Conservation (phyloP, 2,797 vertebrate species). For the Neostethus bicornis region DNA sequence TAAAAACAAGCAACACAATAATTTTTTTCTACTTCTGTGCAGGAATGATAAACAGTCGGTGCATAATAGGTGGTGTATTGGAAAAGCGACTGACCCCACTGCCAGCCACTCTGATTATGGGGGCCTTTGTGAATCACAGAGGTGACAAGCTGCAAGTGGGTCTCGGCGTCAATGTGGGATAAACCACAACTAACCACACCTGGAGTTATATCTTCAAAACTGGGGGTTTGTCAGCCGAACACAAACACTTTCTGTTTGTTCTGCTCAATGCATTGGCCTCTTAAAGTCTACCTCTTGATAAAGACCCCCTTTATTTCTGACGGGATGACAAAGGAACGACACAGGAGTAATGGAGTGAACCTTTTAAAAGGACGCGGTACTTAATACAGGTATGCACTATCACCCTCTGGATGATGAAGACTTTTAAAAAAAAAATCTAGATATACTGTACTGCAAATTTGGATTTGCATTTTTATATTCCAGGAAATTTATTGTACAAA, state of each 20-base stretch:
- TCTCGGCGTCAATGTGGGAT: slow-evolving; percentile 80
- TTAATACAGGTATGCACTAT: background rate
- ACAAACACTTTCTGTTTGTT: slow-evolving; percentile 25
- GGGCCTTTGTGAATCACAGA: slow-evolving; percentile 94
- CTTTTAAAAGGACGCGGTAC: background rate
- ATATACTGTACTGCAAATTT: slow-evolving; percentile 29
- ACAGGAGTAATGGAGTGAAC: slow-evolving; percentile 14
- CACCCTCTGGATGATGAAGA: slow-evolving; percentile 22
- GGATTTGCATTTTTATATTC: slow-evolving; percentile 50
- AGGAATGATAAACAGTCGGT: slow-evolving; percentile 94
- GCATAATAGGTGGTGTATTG: slow-evolving; percentile 91
- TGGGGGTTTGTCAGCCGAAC: slow-evolving; percentile 15
- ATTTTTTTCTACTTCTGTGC: slow-evolving; percentile 20
- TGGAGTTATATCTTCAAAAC: slow-evolving; percentile 8
- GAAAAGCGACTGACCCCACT: slow-evolving; percentile 92
- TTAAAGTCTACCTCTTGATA: slow-evolving; percentile 58
- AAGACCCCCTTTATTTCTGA: slow-evolving; percentile 36
- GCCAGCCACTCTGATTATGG: slow-evolving; percentile 92
- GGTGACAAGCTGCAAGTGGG: slow-evolving; percentile 90
- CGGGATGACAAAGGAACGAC: slow-evolving; percentile 9
- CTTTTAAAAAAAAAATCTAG: slow-evolving; percentile 1
- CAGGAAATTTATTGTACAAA: slow-evolving; percentile 23
- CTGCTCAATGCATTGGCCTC: slow-evolving; percentile 27
- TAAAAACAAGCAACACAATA: background rate
- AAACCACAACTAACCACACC: slow-evolving; percentile 21